A percentile compares a stretch with the other conserved stretches of the same genome.
phyloP scores from a whole-genome alignment of 2,797 vertebrate genomes.

The Adelosebastes latens region DNA sequence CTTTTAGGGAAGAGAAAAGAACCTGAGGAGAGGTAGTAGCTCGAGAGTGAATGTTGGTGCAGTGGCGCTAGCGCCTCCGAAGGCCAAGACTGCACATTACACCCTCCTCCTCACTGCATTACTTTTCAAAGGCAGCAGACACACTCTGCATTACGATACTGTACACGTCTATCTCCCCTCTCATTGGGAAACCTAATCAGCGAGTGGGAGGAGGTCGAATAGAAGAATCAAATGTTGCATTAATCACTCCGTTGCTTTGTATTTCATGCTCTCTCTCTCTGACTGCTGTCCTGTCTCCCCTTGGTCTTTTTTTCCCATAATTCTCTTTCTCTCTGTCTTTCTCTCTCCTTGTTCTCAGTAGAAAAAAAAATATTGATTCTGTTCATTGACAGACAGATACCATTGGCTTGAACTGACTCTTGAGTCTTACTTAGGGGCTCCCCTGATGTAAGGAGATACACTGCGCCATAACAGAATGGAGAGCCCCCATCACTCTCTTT shows the following conservation, averaged over 20 bases:
- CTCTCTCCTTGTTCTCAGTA: conserved; percentile 1
- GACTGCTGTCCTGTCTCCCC: background rate
- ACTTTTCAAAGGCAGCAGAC: conserved; percentile 25
- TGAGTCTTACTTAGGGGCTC: conserved; percentile 31
- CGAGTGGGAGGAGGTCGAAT: conserved; percentile 24
- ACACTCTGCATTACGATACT: conserved; percentile 41
- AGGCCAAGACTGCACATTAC: conserved; percentile 18
- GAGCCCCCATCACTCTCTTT: background rate
- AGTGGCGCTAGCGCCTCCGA: conserved; percentile 39
- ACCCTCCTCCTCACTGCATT: conserved; percentile 3
- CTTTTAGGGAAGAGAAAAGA: background rate
- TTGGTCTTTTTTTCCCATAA: background rate
- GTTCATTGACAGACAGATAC: conserved; percentile 30
- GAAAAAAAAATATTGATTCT: conserved; percentile 31
- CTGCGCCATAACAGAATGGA: background rate
- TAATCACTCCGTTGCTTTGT: conserved; percentile 34
- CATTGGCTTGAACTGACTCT: conserved; percentile 29
- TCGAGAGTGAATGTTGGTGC: conserved; percentile 40
- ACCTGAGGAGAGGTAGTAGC: conserved; percentile 30
- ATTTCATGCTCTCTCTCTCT: conserved; percentile 12
- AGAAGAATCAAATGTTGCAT: conserved; percentile 41
- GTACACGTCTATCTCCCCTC: conserved; percentile 24
- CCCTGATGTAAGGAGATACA: conserved; percentile 34
- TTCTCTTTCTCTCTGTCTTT: conserved; percentile 2
- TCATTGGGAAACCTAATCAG: conserved; percentile 39